Conservation (phyloP, 2,113 vertebrate species). For the Urocolius indicus region DNA sequence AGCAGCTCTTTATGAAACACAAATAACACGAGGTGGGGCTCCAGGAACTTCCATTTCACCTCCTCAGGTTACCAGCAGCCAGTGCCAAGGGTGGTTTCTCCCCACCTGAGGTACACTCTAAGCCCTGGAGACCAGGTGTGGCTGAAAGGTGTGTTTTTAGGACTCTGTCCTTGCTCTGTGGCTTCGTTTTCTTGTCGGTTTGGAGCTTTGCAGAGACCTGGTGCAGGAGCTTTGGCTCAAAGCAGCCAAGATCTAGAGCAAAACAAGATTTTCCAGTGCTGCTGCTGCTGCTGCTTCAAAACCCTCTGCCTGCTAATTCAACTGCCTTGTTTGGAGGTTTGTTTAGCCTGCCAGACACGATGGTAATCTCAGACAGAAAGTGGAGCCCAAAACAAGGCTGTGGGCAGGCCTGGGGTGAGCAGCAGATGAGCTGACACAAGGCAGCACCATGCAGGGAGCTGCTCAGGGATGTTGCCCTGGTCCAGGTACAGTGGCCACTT, state of each 20-base stretch:
- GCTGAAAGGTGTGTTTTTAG: not conserved
- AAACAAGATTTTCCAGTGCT: conserved; percentile 3
- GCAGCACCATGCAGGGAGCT: fast-evolving
- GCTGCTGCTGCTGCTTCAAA: not conserved
- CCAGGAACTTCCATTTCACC: not conserved
- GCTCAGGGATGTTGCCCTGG: fast-evolving
- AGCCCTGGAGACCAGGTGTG: not conserved
- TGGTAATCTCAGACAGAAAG: not conserved
- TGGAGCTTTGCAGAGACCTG: fast-evolving
- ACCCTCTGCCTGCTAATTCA: not conserved
- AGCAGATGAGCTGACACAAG: fast-evolving
- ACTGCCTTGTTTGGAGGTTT: fast-evolving
- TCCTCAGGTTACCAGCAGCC: not conserved
- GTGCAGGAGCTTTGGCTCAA: fast-evolving
- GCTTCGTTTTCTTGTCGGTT: not conserved
- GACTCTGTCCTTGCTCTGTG: fast-evolving
- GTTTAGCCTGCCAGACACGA: not conserved
- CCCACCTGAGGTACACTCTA: not conserved
- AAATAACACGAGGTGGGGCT: fast-evolving
- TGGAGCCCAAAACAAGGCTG: fast-evolving
- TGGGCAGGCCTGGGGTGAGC: too few species aligned
- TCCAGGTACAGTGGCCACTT: fast-evolving
- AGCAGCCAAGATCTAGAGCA: not conserved
- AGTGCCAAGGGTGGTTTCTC: not conserved
- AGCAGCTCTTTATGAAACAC: not conserved